Conservation (phyloP, 2,113 vertebrate species). For the Carassius gibelio region DNA sequence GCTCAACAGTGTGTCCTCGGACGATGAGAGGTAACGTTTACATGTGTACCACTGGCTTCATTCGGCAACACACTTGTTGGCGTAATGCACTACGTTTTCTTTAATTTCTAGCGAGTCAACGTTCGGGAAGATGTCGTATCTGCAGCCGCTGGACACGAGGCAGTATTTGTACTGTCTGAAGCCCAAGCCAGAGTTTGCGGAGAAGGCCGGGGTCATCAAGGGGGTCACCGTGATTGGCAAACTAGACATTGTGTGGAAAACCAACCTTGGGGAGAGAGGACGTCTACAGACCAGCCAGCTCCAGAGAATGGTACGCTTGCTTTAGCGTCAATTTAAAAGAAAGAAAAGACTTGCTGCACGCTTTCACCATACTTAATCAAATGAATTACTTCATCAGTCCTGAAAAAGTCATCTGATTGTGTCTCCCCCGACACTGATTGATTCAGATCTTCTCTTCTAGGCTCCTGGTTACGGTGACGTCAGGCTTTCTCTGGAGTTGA, state of each 20-base stretch:
- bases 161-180: conserved; percentile 97
- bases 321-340: neutral
- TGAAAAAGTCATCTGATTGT: no score
- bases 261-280: conserved; percentile 94
- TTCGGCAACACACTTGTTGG: neutral
- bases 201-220: conserved; percentile 97
- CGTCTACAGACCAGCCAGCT: conserved; percentile 97
- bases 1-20: conserved; percentile 81
- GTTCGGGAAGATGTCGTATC: conserved; percentile 93
- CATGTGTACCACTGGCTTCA: neutral
- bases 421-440: no score
- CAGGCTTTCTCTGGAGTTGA: conserved; percentile 90
- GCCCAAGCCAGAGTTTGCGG: conserved; percentile 95
- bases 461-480: conserved; percentile 98
- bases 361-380: neutral
- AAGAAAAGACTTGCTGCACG: neutral
- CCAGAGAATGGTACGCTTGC: conserved; percentile 88
- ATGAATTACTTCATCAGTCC: neutral
- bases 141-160: conserved; percentile 96
- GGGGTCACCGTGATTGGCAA: conserved; percentile 98
- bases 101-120: conserved; percentile 82
- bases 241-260: conserved; percentile 99
- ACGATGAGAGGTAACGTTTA: conserved; percentile 79
- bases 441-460: conserved; percentile 66
- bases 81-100: neutral